A percentile compares a stretch with the other conserved stretches of the same genome.
phyloP scores from a whole-genome alignment of 2,113 vertebrate species.

The Nothocercus julius region DNA sequence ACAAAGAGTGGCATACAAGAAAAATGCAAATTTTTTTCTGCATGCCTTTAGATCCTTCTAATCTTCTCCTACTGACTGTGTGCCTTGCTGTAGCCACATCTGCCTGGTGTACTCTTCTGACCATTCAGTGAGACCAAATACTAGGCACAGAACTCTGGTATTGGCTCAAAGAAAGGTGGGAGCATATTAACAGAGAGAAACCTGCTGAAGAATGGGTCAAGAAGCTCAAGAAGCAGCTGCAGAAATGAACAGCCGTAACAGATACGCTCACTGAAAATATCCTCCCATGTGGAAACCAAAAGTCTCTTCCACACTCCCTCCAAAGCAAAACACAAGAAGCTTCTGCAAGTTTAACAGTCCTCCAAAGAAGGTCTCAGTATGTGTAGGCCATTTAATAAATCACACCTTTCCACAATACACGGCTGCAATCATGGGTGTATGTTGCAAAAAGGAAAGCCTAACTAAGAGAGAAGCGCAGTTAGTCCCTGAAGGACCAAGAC shows the following conservation, averaged over 20 bases:
- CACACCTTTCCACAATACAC: neutral
- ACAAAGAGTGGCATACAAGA: neutral
- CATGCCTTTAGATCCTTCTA: neutral
- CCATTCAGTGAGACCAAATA: neutral
- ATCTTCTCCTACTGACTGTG: rapidly evolving
- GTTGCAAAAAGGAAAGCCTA: neutral
- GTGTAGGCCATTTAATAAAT: neutral
- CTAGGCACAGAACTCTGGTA: neutral
- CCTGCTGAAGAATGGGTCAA: neutral
- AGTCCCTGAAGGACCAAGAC: neutral
- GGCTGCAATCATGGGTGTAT: neutral
- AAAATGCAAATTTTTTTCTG: conserved; percentile 10
- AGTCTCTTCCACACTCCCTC: neutral
- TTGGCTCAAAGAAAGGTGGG: neutral
- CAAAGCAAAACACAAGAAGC: neutral
- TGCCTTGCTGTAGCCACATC: rapidly evolving
- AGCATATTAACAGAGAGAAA: neutral
- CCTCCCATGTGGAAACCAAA: neutral
- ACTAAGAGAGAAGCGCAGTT: neutral
- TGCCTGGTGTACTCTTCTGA: rapidly evolving
- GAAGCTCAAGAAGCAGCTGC: neutral
- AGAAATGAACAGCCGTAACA: neutral
- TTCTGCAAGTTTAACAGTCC: neutral
- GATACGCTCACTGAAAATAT: neutral
- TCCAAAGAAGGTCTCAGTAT: neutral